Evolutionary conservation across 2,888 invertebrate species (phyloP).

Genomic region (Leptarthrus brevirostris): DNA sequence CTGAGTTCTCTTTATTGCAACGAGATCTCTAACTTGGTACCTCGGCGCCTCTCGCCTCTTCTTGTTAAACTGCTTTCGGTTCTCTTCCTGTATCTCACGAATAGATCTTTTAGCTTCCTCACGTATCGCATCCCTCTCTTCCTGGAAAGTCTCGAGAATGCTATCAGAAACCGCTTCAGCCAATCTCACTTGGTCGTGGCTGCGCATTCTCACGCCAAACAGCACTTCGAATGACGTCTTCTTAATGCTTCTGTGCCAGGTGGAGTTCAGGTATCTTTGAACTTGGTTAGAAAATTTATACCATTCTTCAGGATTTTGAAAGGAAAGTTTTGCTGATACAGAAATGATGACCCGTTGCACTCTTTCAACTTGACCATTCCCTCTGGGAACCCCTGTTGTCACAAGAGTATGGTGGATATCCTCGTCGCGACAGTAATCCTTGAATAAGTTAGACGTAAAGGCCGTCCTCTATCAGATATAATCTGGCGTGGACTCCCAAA

Average conservation of each 20-base stretch:
- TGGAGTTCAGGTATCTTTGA: conserved; percentile 49
- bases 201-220: conserved; percentile 50
- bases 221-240: conserved; percentile 53
- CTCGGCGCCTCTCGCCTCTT: conserved; percentile 15
- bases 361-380: conserved; percentile 51
- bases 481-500: too few relatives aligned
- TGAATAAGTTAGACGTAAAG: not conserved
- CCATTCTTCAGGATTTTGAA: conserved; percentile 52
- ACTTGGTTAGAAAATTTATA: conserved; percentile 23
- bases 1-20: conserved; percentile 50
- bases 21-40: conserved; percentile 47
- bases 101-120: conserved; percentile 55
- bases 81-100: conserved; percentile 45
- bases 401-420: not conserved
- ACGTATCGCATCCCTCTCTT: conserved; percentile 41
- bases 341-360: conserved; percentile 41
- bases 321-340: conserved; percentile 50
- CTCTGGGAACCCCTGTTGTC: not conserved
- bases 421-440: not conserved
- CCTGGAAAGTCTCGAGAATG: not conserved
- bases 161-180: conserved; percentile 14
- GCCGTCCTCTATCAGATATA: not conserved
- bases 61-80: conserved; percentile 36
- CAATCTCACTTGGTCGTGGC: conserved; percentile 32
- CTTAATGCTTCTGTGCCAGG: conserved; percentile 46